These are phyloP conservation scores for Myotis pilosus DNA, from an alignment of 2,797 vertebrate species.

Conservation along the genomic window DNA sequence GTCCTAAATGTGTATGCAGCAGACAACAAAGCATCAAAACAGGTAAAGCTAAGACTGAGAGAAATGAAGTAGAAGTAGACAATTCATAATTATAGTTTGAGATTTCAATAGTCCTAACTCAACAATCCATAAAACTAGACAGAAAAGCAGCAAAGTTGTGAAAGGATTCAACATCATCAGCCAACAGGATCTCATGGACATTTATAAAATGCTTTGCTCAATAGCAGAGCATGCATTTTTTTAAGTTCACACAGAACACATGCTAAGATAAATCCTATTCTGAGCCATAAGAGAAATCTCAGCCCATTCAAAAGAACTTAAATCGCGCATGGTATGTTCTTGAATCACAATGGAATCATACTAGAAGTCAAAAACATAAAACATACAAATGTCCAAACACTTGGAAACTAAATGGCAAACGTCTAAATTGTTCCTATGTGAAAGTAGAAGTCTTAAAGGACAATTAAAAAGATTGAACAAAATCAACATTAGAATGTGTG, in stretches of 20 bases:
- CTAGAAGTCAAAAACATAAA: neutral
- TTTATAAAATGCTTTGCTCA: too few species aligned
- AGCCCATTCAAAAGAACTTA: neutral
- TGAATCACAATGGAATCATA: neutral
- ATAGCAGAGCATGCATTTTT: too few species aligned
- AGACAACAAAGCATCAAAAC: too few species aligned
- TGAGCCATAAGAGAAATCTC: too few species aligned
- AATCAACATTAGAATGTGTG: neutral
- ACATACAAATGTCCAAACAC: neutral
- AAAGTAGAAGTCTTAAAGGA: neutral
- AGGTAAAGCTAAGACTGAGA: too few species aligned
- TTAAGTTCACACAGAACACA: too few species aligned
- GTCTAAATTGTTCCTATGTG: neutral
- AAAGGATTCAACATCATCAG: neutral
- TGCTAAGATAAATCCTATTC: too few species aligned
- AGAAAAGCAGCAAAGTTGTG: neutral
- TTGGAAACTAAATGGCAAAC: neutral
- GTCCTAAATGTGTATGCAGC: too few species aligned
- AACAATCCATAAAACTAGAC: neutral
- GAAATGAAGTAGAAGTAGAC: too few species aligned
- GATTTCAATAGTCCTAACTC: neutral
- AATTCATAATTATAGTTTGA: neutral
- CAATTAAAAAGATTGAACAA: neutral
- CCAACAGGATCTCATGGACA: neutral
- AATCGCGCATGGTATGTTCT: neutral